Conservation (phyloP, 2,888 invertebrate genomes). For the Polietes domitor region DNA sequence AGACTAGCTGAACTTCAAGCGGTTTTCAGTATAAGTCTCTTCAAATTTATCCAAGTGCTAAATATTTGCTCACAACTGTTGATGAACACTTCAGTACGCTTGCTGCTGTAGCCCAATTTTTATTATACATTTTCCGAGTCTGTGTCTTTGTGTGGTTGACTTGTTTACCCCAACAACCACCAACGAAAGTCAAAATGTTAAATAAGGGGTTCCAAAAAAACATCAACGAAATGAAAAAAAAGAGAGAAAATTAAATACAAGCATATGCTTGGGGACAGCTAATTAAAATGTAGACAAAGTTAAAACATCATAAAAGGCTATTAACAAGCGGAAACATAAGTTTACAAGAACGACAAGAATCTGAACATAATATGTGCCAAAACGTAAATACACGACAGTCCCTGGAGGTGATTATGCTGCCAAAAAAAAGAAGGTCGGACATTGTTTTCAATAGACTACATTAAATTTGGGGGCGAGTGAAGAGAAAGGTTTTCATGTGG, state of each 20-base stretch:
- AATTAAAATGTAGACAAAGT: not conserved
- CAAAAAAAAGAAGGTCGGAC: too few species aligned
- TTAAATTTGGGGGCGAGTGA: too few species aligned
- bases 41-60: not conserved
- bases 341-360: not conserved
- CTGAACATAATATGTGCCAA: too few species aligned
- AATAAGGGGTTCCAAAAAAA: not conserved
- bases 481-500: too few species aligned
- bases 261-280: not conserved
- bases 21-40: too few species aligned
- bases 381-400: too few species aligned
- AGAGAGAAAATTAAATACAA: not conserved
- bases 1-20: too few species aligned
- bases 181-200: constrained; percentile 6
- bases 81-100: not conserved
- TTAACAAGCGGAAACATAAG: not conserved
- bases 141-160: constrained; percentile 2
- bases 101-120: not conserved
- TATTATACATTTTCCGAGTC: not conserved
- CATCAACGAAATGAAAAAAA: not conserved
- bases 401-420: too few species aligned
- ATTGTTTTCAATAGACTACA: too few species aligned
- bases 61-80: not conserved
- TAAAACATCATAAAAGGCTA: not conserved
- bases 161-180: not conserved